Evolutionary conservation across 2,113 vertebrate species (phyloP).

Genomic region (Syrmaticus mikado): DNA sequence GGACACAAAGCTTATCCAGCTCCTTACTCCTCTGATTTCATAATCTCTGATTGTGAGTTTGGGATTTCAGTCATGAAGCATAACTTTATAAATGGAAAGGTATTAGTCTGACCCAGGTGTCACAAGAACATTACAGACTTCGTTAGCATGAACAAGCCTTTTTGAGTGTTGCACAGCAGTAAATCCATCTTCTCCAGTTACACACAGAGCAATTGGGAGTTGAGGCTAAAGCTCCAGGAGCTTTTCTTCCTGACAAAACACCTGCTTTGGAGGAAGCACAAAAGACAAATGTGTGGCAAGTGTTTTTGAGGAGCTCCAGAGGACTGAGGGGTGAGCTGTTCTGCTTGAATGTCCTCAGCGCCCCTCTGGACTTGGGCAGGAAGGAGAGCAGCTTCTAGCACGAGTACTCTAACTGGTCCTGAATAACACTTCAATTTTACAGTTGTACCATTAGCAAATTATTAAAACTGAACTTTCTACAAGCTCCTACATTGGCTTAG

Average conservation of each 20-base stretch:
- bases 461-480: neutral
- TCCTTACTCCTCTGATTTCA: neutral
- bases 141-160: rapidly evolving
- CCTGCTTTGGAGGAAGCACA: neutral
- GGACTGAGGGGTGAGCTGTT: rapidly evolving
- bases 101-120: neutral
- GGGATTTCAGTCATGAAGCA: neutral
- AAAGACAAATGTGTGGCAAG: neutral
- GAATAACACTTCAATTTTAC: neutral
- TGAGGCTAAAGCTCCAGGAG: neutral
- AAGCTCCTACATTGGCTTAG: neutral
- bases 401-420: neutral
- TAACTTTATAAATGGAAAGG: no score
- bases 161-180: neutral
- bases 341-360: rapidly evolving
- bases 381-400: neutral
- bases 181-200: rapidly evolving
- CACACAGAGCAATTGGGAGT: neutral
- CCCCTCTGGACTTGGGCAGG: rapidly evolving
- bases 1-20: rapidly evolving
- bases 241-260: neutral
- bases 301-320: neutral
- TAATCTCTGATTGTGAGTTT: neutral
- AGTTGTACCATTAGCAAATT: neutral
- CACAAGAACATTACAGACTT: rapidly evolving